Conservation (phyloP, 2,113 vertebrate genomes). For the Xenotilapia longispinis region DNA sequence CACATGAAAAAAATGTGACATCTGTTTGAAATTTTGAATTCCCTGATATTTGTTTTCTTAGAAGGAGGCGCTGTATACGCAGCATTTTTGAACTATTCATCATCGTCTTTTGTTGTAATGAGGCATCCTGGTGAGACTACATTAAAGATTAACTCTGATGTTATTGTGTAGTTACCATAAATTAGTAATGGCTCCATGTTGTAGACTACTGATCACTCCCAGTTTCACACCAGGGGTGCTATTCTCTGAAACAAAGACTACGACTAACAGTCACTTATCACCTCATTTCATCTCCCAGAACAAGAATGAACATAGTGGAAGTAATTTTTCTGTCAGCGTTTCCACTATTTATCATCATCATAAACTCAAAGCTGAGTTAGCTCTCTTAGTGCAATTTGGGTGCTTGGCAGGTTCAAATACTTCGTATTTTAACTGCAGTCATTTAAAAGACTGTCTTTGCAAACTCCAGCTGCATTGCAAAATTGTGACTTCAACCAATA, state of each 20-base stretch:
- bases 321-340: background rate
- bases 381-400: background rate
- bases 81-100: background rate
- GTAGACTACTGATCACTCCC: background rate
- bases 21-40: background rate
- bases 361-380: background rate
- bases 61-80: background rate
- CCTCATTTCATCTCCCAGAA: background rate
- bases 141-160: background rate
- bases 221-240: background rate
- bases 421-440: background rate
- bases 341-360: background rate
- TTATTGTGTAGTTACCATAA: background rate
- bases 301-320: background rate
- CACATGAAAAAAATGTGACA: background rate
- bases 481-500: background rate
- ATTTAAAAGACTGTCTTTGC: background rate
- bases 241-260: background rate
- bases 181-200: background rate
- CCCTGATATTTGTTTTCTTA: background rate
- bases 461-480: background rate
- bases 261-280: background rate
- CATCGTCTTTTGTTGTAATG: background rate
- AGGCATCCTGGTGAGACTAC: background rate
- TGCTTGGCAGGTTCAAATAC: background rate